Conservation (phyloP, 1,140 invertebrate genomes). For the Pseudomyrmex sp. region DNA sequence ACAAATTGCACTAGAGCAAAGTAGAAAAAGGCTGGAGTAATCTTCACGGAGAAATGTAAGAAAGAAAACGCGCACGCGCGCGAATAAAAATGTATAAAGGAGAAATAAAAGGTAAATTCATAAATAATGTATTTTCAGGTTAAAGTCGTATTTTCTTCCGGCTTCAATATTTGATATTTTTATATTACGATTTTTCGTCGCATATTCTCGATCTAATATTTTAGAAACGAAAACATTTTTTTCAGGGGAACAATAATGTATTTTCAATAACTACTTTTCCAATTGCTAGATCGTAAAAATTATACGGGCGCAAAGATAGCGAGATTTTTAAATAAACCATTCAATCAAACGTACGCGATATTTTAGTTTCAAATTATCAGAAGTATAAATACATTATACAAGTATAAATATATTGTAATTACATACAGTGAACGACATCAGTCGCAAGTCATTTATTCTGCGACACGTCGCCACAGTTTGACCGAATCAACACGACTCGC, state of each 20-base stretch:
- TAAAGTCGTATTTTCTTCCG: background rate
- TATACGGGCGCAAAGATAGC: background rate
- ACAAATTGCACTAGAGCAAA: background rate
- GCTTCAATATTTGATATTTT: background rate
- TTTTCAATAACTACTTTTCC: slow-evolving; percentile 27
- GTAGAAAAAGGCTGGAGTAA: slow-evolving; percentile 21
- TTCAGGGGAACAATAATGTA: slow-evolving; percentile 12
- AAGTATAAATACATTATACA: background rate
- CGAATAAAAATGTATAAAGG: background rate
- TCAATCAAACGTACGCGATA: slow-evolving; percentile 10
- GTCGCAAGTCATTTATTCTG: slow-evolving; percentile 18
- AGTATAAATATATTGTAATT: slow-evolving; percentile 11
- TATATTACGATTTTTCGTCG: background rate
- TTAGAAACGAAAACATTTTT: background rate
- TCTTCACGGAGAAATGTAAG: slow-evolving; percentile 1
- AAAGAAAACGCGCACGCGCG: background rate
- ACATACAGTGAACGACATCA: slow-evolving; percentile 9
- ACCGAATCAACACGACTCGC: slow-evolving; percentile 29
- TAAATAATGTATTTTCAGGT: slow-evolving; percentile 29
- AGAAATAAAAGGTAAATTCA: slow-evolving; percentile 17
- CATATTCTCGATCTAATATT: background rate
- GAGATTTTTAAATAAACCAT: background rate
- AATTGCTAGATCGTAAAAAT: slow-evolving; percentile 17
- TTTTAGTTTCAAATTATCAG: slow-evolving; percentile 41
- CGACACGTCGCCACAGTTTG: slow-evolving; percentile 37